Evolutionary conservation across 2,888 invertebrate species (phyloP).

Genomic region (Xestia xanthographa): DNA sequence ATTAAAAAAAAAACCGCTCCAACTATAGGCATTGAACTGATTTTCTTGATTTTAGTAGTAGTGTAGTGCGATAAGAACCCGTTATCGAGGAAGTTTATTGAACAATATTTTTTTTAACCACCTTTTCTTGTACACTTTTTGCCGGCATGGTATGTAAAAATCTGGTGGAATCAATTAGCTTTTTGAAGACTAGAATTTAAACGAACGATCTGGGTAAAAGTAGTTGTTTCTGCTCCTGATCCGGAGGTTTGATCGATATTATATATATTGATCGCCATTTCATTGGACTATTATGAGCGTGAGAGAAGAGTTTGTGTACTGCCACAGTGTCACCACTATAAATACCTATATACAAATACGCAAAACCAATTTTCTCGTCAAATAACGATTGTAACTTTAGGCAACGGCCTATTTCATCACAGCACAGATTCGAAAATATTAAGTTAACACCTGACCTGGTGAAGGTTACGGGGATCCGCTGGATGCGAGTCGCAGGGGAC

Average conservation of each 20-base stretch:
- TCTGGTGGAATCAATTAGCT: not conserved
- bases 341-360: not conserved
- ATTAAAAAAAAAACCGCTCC: too few relatives aligned
- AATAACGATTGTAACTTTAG: not conserved
- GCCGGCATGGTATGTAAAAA: not conserved
- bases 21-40: too few relatives aligned
- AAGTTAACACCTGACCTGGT: not conserved
- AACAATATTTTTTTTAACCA: too few relatives aligned
- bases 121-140: not conserved
- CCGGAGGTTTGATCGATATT: too few relatives aligned
- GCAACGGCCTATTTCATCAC: not conserved
- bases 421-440: not conserved
- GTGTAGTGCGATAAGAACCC: too few relatives aligned
- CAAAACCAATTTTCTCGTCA: not conserved
- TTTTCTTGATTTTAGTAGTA: too few relatives aligned
- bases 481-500: not conserved
- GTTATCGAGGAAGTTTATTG: too few relatives aligned
- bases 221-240: not conserved
- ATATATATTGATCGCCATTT: too few relatives aligned
- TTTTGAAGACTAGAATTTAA: not conserved
- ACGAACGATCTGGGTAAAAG: not conserved
- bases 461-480: not conserved
- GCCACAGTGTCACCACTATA: not conserved
- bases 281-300: not conserved
- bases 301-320: not conserved